Conservation (phyloP, 2,888 invertebrate species). For the Cancer borealis region DNA sequence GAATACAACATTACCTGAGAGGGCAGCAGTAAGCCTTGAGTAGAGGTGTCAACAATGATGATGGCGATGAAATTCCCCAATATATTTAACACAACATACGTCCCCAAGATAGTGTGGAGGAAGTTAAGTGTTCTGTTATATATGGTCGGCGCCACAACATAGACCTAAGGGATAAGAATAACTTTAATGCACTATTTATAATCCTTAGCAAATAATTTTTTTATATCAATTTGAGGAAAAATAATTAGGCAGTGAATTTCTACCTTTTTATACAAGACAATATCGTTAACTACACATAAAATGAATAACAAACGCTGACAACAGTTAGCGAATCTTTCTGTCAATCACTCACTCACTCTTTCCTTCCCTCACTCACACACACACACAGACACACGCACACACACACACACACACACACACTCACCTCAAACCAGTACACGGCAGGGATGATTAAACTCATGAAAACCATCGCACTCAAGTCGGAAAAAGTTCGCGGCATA, state of each 20-base stretch:
- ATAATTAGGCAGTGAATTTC: no score
- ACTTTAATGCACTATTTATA: neutral
- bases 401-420: no score
- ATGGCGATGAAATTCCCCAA: conserved; percentile 89
- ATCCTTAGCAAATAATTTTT: no score
- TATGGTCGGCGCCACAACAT: conserved; percentile 73
- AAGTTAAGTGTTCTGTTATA: conserved; percentile 80
- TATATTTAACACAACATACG: conserved; percentile 88
- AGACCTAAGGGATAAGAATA: conserved; percentile 65
- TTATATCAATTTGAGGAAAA: no score
- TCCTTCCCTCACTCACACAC: neutral
- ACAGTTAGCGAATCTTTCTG: no score
- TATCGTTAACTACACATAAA: no score
- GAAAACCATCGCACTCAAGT: conserved; percentile 72
- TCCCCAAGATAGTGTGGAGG: conserved; percentile 84
- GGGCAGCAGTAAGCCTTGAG: conserved; percentile 83
- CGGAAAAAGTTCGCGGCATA: conserved; percentile 70
- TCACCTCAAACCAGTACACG: conserved; percentile 76
- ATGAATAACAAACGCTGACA: no score
- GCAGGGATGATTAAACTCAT: conserved; percentile 73
- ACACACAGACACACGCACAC: neutral
- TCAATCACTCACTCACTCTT: no score
- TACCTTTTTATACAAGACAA: no score
- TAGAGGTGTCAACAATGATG: conserved; percentile 88
- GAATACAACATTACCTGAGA: conserved; percentile 79